These are phyloP conservation scores for Ctenicera cuprea DNA, from an alignment of 2,888 invertebrate species.

Conservation along the genomic window DNA sequence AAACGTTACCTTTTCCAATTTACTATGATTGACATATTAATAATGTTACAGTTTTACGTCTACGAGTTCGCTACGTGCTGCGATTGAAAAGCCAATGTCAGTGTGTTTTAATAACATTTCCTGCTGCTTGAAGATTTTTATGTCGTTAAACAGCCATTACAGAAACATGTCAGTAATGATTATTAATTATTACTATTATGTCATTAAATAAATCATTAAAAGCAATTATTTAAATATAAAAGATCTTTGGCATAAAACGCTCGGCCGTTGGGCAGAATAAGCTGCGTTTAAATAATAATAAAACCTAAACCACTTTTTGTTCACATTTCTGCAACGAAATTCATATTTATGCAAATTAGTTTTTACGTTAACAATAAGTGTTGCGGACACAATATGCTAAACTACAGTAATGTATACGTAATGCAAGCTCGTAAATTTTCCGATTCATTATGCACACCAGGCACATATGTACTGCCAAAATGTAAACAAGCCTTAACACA, in stretches of 20 bases:
- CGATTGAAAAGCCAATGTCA: slow-evolving; percentile 9
- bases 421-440: slow-evolving; percentile 22
- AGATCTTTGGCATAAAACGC: no score
- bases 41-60: slow-evolving; percentile 15
- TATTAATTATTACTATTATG: slow-evolving; percentile 1
- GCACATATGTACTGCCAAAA: neutral
- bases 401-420: neutral
- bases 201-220: slow-evolving; percentile 3
- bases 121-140: slow-evolving; percentile 7
- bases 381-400: neutral
- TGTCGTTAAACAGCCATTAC: neutral
- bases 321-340: neutral
- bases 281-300: no score
- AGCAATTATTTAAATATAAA: neutral
- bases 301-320: no score
- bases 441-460: slow-evolving; percentile 10
- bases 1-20: slow-evolving; percentile 20
- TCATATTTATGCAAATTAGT: neutral
- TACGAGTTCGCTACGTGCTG: slow-evolving; percentile 2
- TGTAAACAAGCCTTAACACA: slow-evolving; percentile 15
- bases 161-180: neutral
- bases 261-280: no score
- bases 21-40: slow-evolving; percentile 30
- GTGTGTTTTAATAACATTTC: slow-evolving; percentile 10
- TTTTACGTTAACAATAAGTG: neutral